Conservation (phyloP, 2,113 vertebrate genomes). For the Ptilorrhoa leucosticta region DNA sequence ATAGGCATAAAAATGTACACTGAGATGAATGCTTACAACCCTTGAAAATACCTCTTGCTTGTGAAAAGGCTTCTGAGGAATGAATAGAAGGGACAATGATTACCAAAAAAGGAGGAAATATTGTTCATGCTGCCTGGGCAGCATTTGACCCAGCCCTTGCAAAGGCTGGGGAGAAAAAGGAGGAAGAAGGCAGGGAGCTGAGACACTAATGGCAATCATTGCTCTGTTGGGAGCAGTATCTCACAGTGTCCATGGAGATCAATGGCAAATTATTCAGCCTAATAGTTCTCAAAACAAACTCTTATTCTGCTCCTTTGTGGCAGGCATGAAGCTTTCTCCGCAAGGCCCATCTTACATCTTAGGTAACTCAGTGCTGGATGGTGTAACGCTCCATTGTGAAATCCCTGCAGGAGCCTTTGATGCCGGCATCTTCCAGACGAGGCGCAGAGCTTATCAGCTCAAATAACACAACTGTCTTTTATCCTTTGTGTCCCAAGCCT, state of each 20-base stretch:
- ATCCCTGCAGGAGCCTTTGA: slow-evolving; percentile 34
- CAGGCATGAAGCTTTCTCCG: background rate
- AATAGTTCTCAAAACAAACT: slow-evolving; percentile 18
- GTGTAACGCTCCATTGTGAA: background rate
- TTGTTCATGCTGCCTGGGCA: background rate
- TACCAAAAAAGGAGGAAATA: background rate
- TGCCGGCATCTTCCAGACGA: background rate
- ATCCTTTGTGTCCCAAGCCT: background rate
- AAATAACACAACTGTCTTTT: slow-evolving; percentile 36
- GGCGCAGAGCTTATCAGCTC: background rate
- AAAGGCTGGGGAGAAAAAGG: background rate
- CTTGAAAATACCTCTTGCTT: slow-evolving; percentile 19
- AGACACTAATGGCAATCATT: slow-evolving; percentile 16
- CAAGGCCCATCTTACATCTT: background rate
- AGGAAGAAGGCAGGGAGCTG: background rate
- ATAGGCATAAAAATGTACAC: slow-evolving; percentile 6
- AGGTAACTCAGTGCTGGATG: background rate
- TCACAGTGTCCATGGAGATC: slow-evolving; percentile 21
- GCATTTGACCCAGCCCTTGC: slow-evolving; percentile 1
- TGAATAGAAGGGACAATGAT: slow-evolving; percentile 26
- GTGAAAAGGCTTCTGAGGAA: slow-evolving; percentile 23
- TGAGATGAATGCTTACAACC: slow-evolving; percentile 16
- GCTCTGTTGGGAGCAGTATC: background rate
- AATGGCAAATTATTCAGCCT: slow-evolving; percentile 4
- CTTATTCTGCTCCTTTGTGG: background rate